Conservation (phyloP, 1,140 invertebrate species). For the Drosophila navojoa region DNA sequence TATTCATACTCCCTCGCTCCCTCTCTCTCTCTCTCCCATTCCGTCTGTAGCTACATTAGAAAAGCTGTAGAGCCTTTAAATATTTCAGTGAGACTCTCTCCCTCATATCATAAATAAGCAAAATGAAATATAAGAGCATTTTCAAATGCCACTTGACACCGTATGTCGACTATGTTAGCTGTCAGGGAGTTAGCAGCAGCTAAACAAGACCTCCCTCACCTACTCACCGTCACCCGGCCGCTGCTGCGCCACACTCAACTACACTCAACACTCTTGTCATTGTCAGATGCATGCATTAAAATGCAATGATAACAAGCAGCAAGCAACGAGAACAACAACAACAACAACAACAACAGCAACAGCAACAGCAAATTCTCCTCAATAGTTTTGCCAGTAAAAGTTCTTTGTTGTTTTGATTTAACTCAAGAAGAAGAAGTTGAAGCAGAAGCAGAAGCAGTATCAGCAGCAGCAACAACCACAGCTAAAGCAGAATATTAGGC, state of each 20-base stretch:
- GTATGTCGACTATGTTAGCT: slow-evolving; percentile 67
- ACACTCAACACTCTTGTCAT: slow-evolving; percentile 41
- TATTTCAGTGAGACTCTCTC: not conserved
- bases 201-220: not conserved
- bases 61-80: not conserved
- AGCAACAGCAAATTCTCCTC: slow-evolving; percentile 50
- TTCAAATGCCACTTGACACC: slow-evolving; percentile 81
- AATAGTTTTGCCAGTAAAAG: slow-evolving; percentile 58
- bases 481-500: slow-evolving; percentile 67
- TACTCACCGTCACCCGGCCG: not conserved
- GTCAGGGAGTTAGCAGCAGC: slow-evolving; percentile 29
- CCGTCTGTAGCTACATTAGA: not conserved
- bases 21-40: not conserved
- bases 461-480: too few relatives aligned
- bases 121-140: slow-evolving; percentile 73
- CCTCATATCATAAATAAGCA: slow-evolving; percentile 64
- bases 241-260: not conserved
- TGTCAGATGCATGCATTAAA: slow-evolving; percentile 77
- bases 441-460: not conserved
- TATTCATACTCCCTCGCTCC: not conserved
- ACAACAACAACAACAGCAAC: slow-evolving; percentile 38
- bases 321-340: slow-evolving; percentile 22
- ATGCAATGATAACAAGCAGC: slow-evolving; percentile 72
- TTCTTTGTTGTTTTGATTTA: slow-evolving; percentile 64
- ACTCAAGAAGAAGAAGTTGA: slow-evolving; percentile 30